Conservation (phyloP, 2,888 invertebrate species). For the Germaria angustata region DNA sequence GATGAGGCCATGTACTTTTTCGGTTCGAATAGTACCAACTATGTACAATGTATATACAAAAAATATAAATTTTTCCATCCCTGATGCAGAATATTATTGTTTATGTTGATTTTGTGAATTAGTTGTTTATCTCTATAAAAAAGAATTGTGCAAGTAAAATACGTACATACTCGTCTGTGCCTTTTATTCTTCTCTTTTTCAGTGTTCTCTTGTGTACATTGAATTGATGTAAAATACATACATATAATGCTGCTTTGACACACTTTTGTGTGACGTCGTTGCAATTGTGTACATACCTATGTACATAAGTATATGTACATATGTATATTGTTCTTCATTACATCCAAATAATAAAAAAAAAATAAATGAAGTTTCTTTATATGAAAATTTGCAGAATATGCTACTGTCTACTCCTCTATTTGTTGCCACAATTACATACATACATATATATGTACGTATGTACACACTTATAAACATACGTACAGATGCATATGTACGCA, state of each 20-base stretch:
- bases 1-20: no score
- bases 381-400: background rate
- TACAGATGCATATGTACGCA: no score
- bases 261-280: conserved; percentile 78
- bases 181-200: conserved; percentile 8
- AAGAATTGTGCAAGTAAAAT: no score
- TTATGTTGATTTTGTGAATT: no score
- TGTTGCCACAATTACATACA: background rate
- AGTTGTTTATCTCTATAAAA: no score
- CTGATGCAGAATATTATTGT: no score
- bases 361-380: background rate
- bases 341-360: conserved; percentile 14
- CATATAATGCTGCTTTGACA: conserved; percentile 73
- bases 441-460: background rate
- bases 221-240: conserved; percentile 46
- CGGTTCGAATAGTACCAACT: no score
- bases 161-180: no score
- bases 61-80: no score
- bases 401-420: background rate
- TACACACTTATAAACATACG: no score
- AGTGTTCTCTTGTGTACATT: background rate
- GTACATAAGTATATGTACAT: background rate
- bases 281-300: conserved; percentile 57
- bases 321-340: background rate
- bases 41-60: no score